Evolutionary conservation across 2,797 vertebrate species (phyloP).

Genomic region (Sebastes goodei): DNA sequence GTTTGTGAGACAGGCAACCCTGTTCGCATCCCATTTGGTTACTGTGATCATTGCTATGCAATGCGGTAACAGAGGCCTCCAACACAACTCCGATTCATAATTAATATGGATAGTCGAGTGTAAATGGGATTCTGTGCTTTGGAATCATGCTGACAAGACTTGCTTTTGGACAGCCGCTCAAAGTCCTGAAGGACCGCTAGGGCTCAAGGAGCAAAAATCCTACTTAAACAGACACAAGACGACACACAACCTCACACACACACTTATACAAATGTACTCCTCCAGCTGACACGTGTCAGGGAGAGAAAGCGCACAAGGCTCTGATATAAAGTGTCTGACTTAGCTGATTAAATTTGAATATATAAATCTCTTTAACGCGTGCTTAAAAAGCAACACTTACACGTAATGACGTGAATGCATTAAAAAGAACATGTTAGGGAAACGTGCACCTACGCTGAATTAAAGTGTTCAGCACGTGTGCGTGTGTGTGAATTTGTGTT

Average conservation of each 20-base stretch:
- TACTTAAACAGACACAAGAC: constrained; percentile 21
- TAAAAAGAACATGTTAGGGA: background rate
- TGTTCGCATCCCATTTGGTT: constrained; percentile 6
- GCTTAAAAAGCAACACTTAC: background rate
- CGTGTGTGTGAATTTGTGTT: background rate
- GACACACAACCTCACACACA: background rate
- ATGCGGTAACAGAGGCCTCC: constrained; percentile 20
- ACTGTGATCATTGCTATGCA: constrained; percentile 27
- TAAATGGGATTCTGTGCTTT: constrained; percentile 45
- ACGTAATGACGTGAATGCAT: background rate
- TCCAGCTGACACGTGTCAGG: background rate
- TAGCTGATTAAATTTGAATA: constrained; percentile 6
- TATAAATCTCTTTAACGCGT: background rate
- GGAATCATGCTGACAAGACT: constrained; percentile 52
- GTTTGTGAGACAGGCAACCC: background rate
- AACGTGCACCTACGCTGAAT: background rate
- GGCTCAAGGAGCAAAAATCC: constrained; percentile 37
- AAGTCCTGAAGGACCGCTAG: constrained; percentile 46
- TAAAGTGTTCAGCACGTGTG: background rate
- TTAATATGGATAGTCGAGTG: constrained; percentile 36
- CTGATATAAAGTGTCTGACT: constrained; percentile 2
- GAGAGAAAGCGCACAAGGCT: constrained; percentile 8
- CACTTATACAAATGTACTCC: constrained; percentile 4
- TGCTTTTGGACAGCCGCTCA: constrained; percentile 44
- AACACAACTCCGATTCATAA: constrained; percentile 42